Evolutionary conservation across 2,797 vertebrate species (phyloP).

Genomic region (Pterois miles): DNA sequence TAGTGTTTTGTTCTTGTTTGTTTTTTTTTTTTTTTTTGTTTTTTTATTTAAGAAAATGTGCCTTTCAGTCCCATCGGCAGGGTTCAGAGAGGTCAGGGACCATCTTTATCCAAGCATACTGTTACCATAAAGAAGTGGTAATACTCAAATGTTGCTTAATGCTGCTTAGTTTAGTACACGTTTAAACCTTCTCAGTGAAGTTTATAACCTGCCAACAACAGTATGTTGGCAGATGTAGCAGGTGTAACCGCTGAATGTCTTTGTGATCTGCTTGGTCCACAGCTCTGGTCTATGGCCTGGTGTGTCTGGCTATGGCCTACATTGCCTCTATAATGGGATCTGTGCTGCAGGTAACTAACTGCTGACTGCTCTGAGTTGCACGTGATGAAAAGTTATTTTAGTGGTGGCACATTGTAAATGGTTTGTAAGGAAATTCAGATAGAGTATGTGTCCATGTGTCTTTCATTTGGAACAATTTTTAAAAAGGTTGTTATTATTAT

Average conservation of each 20-base stretch:
- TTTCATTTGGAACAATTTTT: background rate
- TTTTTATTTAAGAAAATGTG: no score
- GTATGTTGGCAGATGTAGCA: no score
- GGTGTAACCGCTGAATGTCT: background rate
- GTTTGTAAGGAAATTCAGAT: background rate
- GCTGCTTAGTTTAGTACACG: background rate
- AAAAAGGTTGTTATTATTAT: no score
- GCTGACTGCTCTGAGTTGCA: background rate
- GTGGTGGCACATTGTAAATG: background rate
- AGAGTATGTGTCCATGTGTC: background rate
- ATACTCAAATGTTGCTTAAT: background rate
- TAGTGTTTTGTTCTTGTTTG: no score
- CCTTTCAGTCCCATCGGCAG: no score
- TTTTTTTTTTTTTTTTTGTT: no score
- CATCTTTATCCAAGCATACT: background rate
- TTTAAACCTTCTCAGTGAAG: background rate
- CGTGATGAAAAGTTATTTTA: background rate
- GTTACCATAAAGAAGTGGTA: background rate
- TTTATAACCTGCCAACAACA: background rate
- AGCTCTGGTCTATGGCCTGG: slow-evolving; percentile 89
- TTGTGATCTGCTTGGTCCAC: background rate
- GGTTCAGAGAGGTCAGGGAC: background rate
- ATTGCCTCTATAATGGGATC: slow-evolving; percentile 92
- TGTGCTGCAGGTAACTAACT: slow-evolving; percentile 87
- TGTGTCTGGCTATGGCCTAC: slow-evolving; percentile 95